phyloP scores from a whole-genome alignment of 2,888 invertebrate genomes.

The Phengaris arion region DNA sequence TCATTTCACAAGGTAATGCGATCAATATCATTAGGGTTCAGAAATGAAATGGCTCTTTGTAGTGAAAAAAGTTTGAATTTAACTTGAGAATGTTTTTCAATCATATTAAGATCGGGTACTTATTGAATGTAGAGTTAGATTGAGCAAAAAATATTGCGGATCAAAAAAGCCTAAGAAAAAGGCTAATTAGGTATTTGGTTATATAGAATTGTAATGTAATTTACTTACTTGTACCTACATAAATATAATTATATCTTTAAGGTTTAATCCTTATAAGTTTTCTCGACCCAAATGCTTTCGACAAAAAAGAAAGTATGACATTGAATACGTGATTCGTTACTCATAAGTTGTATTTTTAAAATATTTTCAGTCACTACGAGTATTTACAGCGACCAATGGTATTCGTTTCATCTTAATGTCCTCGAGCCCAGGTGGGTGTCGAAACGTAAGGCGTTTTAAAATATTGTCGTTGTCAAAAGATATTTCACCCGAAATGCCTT shows the following conservation, averaged over 20 bases:
- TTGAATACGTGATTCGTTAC: conserved; percentile 6
- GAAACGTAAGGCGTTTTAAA: conserved; percentile 37
- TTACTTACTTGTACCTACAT: background rate
- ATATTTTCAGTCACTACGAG: background rate
- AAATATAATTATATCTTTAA: background rate
- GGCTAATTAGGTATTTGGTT: background rate
- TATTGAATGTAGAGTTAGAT: background rate
- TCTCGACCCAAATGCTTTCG: background rate
- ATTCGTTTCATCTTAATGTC: conserved; percentile 22
- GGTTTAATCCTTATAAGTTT: background rate
- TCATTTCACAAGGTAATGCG: conserved; percentile 49
- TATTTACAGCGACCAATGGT: background rate
- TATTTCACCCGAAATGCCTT: conserved; percentile 65
- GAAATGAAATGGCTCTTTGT: conserved; percentile 56
- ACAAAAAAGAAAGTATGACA: background rate
- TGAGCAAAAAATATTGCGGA: background rate
- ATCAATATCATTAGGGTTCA: conserved; percentile 63
- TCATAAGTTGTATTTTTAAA: background rate
- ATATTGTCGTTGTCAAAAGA: conserved; percentile 49
- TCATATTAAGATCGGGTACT: background rate
- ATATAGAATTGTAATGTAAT: background rate
- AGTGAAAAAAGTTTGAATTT: conserved; percentile 49
- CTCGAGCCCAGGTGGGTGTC: conserved; percentile 40
- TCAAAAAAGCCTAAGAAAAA: background rate
- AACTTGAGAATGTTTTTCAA: conserved; percentile 16